phyloP scores from a whole-genome alignment of 2,888 invertebrate species.

The Watsonalla cultraria region DNA sequence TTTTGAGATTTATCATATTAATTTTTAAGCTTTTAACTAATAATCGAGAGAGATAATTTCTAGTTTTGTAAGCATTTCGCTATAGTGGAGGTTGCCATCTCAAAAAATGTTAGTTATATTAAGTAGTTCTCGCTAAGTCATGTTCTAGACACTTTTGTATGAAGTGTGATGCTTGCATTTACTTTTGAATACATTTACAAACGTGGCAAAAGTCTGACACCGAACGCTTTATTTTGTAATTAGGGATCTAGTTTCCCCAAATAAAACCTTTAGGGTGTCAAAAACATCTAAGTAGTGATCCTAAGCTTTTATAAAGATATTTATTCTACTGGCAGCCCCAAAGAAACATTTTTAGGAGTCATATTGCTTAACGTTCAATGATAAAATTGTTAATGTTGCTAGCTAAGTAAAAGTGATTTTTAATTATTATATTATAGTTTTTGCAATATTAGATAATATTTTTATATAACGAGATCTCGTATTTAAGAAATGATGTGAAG shows the following conservation, averaged over 20 bases:
- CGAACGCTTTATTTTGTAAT: constrained; percentile 39
- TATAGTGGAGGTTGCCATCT: constrained; percentile 55
- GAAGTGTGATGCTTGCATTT: constrained; percentile 52
- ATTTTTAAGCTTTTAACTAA: constrained; percentile 52
- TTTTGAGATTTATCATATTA: constrained; percentile 32
- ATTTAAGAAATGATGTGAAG: constrained; percentile 35
- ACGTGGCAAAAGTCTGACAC: constrained; percentile 38
- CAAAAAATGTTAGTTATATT: constrained; percentile 21
- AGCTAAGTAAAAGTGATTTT: constrained; percentile 56
- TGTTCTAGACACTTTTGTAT: constrained; percentile 30
- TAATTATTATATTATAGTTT: constrained; percentile 48
- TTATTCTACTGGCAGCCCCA: constrained; percentile 48
- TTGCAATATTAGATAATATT: constrained; percentile 66
- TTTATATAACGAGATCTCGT: constrained; percentile 61
- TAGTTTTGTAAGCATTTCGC: constrained; percentile 58
- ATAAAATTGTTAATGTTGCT: constrained; percentile 67
- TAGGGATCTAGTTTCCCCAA: too few species aligned
- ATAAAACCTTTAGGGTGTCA: too few species aligned
- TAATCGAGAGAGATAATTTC: constrained; percentile 68
- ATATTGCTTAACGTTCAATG: constrained; percentile 68
- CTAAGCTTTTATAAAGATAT: constrained; percentile 15
- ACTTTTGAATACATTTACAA: constrained; percentile 55
- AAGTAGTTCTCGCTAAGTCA: constrained; percentile 27
- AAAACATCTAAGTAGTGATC: too few species aligned
- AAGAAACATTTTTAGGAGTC: constrained; percentile 52